A percentile compares a stretch with the other conserved stretches of the same genome.
These are phyloP conservation scores for Chrysocyon brachyurus DNA, from an alignment of 2,797 vertebrate species.

Conservation along the genomic window DNA sequence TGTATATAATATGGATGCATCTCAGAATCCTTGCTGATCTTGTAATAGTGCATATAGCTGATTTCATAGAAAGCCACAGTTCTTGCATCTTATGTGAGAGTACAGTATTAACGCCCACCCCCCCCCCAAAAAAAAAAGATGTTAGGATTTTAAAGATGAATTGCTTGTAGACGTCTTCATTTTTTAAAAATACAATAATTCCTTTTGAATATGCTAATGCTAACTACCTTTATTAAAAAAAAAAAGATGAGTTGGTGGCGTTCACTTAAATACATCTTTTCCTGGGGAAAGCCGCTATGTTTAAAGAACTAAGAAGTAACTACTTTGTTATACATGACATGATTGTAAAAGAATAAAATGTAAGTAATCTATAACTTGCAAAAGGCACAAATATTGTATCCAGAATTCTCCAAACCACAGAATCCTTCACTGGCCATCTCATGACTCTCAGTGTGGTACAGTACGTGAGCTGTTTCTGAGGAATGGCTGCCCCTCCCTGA, in stretches of 20 bases:
- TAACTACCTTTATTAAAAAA: neutral
- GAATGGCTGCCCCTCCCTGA: neutral
- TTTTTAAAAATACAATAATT: neutral
- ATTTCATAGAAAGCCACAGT: neutral
- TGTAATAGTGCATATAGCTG: neutral
- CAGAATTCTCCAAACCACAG: neutral
- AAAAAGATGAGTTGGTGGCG: neutral
- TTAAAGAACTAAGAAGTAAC: neutral
- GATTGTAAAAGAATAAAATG: neutral
- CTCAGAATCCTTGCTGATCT: neutral
- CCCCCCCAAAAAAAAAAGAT: neutral
- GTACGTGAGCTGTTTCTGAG: neutral
- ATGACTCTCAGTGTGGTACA: neutral
- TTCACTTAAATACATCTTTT: neutral
- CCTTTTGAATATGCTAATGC: neutral
- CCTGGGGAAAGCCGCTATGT: neutral
- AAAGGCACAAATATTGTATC: neutral
- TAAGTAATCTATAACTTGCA: neutral
- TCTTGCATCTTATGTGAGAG: neutral
- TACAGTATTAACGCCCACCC: neutral
- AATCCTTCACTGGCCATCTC: neutral
- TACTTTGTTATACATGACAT: neutral
- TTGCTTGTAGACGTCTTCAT: neutral
- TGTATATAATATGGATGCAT: neutral
- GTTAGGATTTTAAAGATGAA: neutral